Percentiles rank a stretch among this genome's conserved stretches.
Evolutionary conservation across 2,797 vertebrate genomes (phyloP).

Genomic region (Rhabdophis nuchalis): DNA sequence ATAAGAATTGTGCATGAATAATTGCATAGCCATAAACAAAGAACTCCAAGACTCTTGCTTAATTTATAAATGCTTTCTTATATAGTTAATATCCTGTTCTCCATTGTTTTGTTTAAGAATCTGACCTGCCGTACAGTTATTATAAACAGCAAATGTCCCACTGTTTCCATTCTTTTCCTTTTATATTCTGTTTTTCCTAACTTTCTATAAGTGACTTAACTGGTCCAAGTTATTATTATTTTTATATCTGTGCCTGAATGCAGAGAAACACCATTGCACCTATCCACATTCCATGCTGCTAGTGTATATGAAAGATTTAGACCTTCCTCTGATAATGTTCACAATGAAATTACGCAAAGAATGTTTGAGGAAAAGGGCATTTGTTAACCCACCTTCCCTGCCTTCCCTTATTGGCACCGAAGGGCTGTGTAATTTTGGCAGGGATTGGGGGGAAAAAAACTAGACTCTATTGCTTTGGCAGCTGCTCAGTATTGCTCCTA

Average conservation of each 20-base stretch:
- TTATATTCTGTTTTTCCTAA: neutral
- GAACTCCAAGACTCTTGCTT: fast-evolving
- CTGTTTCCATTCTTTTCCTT: neutral
- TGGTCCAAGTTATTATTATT: neutral
- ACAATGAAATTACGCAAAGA: neutral
- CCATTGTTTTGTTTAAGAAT: neutral
- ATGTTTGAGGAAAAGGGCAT: conserved; percentile 28
- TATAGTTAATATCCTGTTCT: neutral
- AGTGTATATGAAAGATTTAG: neutral
- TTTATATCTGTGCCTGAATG: neutral
- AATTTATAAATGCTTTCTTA: neutral
- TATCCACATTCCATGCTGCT: neutral
- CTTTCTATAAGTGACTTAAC: neutral
- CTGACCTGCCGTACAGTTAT: neutral
- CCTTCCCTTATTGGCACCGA: neutral
- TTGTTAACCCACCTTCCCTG: neutral
- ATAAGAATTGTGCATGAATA: conserved; percentile 1
- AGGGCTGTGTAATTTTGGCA: conserved; percentile 19
- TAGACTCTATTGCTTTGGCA: fast-evolving
- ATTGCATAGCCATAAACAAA: neutral
- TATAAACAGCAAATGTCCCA: neutral
- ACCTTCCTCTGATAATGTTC: fast-evolving
- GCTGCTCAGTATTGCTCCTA: neutral
- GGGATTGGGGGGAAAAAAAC: neutral
- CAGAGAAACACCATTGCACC: neutral